Evolutionary conservation across 2,797 vertebrate genomes (phyloP).

Genomic region (Neomorphus geoffroyi): DNA sequence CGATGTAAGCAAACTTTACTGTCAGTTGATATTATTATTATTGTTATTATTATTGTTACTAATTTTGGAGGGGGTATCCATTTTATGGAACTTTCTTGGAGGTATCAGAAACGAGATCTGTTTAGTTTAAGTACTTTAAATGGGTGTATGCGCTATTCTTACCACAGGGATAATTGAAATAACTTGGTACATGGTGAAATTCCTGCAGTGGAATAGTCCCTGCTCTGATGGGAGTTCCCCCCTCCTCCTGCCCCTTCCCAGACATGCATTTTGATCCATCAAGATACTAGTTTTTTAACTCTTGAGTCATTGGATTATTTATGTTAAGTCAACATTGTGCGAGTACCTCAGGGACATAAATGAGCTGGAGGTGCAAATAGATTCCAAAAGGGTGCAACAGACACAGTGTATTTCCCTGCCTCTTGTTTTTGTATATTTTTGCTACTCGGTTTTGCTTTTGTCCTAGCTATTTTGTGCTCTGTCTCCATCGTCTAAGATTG

Average conservation of each 20-base stretch:
- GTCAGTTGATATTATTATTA: constrained; percentile 38
- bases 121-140: constrained; percentile 27
- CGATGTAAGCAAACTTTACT: constrained; percentile 62
- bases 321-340: constrained; percentile 73
- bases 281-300: constrained; percentile 67
- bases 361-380: constrained; percentile 86
- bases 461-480: constrained; percentile 79
- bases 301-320: constrained; percentile 76
- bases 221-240: constrained; percentile 20
- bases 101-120: constrained; percentile 44
- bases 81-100: constrained; percentile 60
- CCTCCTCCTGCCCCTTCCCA: constrained; percentile 41
- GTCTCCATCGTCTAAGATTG: constrained; percentile 83
- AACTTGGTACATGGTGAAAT: constrained; percentile 49
- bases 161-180: neutral
- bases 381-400: constrained; percentile 85
- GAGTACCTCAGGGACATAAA: constrained; percentile 94
- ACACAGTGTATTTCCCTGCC: constrained; percentile 80
- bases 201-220: too few species aligned
- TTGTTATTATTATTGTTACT: neutral
- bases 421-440: constrained; percentile 83
- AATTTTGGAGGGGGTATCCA: constrained; percentile 50
- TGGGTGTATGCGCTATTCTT: constrained; percentile 35
- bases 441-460: constrained; percentile 76
- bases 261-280: constrained; percentile 53